phyloP scores from a whole-genome alignment of 2,888 invertebrate species.

The Polylopha cassiicola region DNA sequence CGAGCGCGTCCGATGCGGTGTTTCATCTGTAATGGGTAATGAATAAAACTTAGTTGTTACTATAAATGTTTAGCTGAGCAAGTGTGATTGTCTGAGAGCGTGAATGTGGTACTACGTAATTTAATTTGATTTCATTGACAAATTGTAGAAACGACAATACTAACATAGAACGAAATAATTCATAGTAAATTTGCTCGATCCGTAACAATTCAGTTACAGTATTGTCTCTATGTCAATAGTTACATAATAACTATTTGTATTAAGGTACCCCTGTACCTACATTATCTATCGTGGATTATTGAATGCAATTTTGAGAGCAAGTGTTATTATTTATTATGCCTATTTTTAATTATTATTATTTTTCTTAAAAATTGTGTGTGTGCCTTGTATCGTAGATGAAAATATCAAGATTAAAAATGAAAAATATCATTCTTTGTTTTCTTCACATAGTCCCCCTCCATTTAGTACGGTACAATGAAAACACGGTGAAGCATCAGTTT shows the following conservation, averaged over 20 bases:
- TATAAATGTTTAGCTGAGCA: constrained; percentile 75
- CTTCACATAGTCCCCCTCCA: constrained; percentile 22
- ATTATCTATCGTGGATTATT: constrained; percentile 47
- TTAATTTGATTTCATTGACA: constrained; percentile 47
- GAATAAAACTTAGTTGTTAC: constrained; percentile 72
- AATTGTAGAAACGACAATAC: constrained; percentile 42
- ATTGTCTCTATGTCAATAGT: constrained; percentile 51
- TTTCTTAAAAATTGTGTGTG: constrained; percentile 80
- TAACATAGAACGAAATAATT: constrained; percentile 28
- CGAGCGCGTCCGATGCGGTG: constrained; percentile 52
- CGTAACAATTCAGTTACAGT: constrained; percentile 31
- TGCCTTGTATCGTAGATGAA: constrained; percentile 83
- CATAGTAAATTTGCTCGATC: constrained; percentile 24
- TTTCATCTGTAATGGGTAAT: constrained; percentile 68
- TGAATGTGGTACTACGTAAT: constrained; percentile 68
- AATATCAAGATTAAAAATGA: constrained; percentile 79
- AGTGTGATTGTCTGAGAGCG: constrained; percentile 68
- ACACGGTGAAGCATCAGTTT: no score
- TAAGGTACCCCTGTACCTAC: constrained; percentile 38
- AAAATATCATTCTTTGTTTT: constrained; percentile 69
- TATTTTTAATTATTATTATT: constrained; percentile 68
- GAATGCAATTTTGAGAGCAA: constrained; percentile 58
- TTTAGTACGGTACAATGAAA: no score
- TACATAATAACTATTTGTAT: constrained; percentile 40
- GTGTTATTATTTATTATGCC: constrained; percentile 70